phyloP scores from a whole-genome alignment of 2,797 vertebrate species.

The Tiaroga cobitis region DNA sequence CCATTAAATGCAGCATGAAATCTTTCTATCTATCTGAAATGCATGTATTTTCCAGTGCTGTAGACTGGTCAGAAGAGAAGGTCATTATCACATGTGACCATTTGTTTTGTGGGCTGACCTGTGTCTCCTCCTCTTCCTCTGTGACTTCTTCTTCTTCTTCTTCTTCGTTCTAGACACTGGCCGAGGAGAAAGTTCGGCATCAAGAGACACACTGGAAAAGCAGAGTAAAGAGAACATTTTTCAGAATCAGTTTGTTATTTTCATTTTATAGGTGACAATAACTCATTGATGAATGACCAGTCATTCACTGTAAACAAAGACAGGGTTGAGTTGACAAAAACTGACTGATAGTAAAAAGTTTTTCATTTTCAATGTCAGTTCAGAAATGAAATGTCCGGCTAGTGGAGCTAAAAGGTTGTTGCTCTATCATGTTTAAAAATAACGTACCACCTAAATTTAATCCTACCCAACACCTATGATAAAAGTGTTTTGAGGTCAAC shows the following conservation, averaged over 20 bases:
- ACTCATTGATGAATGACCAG: slow-evolving; percentile 1
- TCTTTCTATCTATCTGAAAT: not conserved
- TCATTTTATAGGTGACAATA: slow-evolving; percentile 20
- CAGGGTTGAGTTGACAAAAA: not conserved
- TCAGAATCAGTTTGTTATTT: slow-evolving; percentile 4
- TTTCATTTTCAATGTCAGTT: not conserved
- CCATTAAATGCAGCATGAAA: not conserved
- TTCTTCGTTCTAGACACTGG: slow-evolving; percentile 84
- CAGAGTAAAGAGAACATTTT: slow-evolving; percentile 10
- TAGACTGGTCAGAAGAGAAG: not conserved
- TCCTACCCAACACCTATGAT: not conserved
- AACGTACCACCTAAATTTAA: no score
- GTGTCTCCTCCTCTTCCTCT: slow-evolving; percentile 88
- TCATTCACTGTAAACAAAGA: not conserved
- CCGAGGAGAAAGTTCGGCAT: slow-evolving; percentile 72
- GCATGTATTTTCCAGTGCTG: not conserved
- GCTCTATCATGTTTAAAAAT: no score
- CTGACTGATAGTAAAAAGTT: slow-evolving; percentile 6
- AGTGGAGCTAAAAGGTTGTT: no score
- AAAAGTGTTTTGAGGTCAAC: not conserved
- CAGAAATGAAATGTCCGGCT: not conserved
- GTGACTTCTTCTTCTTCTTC: slow-evolving; percentile 95
- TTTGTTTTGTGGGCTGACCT: slow-evolving; percentile 76
- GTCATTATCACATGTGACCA: not conserved
- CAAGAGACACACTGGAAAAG: slow-evolving; percentile 74